Conservation (phyloP, 2,113 vertebrate genomes). For the Chrysemys picta region DNA sequence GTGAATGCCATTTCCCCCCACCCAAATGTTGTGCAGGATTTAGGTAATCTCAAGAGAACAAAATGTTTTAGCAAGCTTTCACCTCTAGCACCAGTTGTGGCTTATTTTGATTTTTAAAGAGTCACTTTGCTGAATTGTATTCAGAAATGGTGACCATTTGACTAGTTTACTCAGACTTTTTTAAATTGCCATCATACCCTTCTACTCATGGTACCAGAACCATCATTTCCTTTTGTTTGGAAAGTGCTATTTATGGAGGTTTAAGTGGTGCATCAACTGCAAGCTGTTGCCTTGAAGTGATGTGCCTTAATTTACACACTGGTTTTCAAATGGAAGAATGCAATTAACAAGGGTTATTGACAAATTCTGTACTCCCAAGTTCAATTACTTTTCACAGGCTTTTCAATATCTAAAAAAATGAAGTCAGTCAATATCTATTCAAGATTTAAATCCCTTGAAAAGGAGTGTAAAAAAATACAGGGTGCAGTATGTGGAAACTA, state of each 20-base stretch:
- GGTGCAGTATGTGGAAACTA: conserved; percentile 34
- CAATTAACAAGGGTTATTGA: background rate
- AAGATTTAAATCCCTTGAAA: conserved; percentile 37
- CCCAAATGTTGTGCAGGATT: background rate
- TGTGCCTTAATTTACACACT: background rate
- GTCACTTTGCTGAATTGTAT: background rate
- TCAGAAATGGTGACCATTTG: conserved; percentile 3
- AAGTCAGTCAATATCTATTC: conserved; percentile 30
- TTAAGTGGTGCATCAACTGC: background rate
- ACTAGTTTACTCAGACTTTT: background rate
- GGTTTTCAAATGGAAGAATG: background rate
- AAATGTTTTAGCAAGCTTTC: background rate
- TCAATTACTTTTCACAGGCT: conserved; percentile 17
- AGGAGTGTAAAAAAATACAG: background rate
- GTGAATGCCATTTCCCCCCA: background rate
- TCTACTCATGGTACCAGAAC: conserved; percentile 17
- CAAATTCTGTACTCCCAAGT: background rate
- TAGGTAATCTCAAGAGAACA: background rate
- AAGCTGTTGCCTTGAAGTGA: background rate
- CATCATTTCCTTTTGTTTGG: conserved; percentile 22
- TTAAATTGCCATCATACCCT: conserved; percentile 8
- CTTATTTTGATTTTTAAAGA: background rate
- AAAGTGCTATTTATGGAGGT: background rate
- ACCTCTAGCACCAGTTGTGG: background rate
- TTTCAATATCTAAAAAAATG: conserved; percentile 45